Percentiles rank a stretch among this genome's conserved stretches.
phyloP scores from a whole-genome alignment of 2,797 vertebrate species.

The Sebastes trivittatus region DNA sequence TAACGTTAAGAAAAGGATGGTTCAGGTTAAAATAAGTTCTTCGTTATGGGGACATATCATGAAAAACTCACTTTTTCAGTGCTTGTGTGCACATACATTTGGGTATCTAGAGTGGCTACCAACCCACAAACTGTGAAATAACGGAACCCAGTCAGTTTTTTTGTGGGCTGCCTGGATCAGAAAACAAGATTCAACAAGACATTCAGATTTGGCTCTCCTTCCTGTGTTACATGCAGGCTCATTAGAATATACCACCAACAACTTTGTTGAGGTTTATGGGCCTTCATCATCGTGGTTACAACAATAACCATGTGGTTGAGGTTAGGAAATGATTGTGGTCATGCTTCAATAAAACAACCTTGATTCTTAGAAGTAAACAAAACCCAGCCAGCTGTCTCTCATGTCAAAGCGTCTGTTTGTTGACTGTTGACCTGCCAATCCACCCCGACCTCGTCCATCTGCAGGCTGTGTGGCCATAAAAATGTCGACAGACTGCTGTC shows the following conservation, averaged over 20 bases:
- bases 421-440: not conserved
- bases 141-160: no score
- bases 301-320: not conserved
- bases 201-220: no score
- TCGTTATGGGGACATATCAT: no score
- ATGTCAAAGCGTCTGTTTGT: not conserved
- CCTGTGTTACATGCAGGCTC: no score
- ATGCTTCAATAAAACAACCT: not conserved
- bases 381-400: not conserved
- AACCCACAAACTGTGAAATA: no score
- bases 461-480: not conserved
- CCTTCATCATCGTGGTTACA: not conserved
- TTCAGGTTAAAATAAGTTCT: not conserved
- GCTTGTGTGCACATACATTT: no score
- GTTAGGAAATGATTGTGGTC: not conserved
- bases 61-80: no score
- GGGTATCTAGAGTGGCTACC: no score
- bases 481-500: not conserved
- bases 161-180: no score
- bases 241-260: no score
- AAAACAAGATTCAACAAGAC: no score
- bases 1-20: not conserved
- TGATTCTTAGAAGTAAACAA: not conserved
- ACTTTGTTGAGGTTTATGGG: not conserved
- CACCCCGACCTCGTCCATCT: not conserved